Evolutionary conservation across 1,140 invertebrate species (phyloP).

Genomic region (Drosophila neocordata): DNA sequence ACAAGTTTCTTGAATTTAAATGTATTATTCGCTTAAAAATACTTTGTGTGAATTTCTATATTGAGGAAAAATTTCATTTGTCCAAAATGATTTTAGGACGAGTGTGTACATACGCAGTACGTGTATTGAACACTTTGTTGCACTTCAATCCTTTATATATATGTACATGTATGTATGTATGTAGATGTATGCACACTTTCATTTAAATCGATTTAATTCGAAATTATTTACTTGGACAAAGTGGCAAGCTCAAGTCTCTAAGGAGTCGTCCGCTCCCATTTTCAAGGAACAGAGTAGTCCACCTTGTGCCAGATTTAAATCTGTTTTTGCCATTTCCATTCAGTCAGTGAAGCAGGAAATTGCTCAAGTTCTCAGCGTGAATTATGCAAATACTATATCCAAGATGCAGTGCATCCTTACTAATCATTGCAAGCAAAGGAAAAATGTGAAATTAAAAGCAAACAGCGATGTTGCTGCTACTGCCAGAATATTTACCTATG

Average conservation of each 20-base stretch:
- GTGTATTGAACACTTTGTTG: slow-evolving; percentile 10
- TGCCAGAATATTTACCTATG: slow-evolving; percentile 59
- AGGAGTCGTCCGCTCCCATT: slow-evolving; percentile 18
- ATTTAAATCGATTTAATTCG: slow-evolving; percentile 66
- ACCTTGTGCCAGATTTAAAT: slow-evolving; percentile 52
- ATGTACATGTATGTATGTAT: background rate
- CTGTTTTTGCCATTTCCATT: slow-evolving; percentile 59
- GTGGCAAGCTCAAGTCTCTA: slow-evolving; percentile 29
- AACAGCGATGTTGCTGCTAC: slow-evolving; percentile 43
- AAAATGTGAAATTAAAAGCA: slow-evolving; percentile 71
- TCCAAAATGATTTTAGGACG: slow-evolving; percentile 21
- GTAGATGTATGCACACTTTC: slow-evolving; percentile 21
- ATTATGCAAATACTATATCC: slow-evolving; percentile 48
- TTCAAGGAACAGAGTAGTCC: slow-evolving; percentile 22
- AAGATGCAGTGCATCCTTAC: slow-evolving; percentile 34
- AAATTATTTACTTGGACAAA: slow-evolving; percentile 56
- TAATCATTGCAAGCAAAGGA: slow-evolving; percentile 48
- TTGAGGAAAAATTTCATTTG: background rate
- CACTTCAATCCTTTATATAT: slow-evolving; percentile 10
- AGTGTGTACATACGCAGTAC: slow-evolving; percentile 4
- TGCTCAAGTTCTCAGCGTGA: slow-evolving; percentile 39
- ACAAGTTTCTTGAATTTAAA: too few relatives aligned
- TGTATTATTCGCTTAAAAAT: too few relatives aligned
- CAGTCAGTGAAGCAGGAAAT: slow-evolving; percentile 67
- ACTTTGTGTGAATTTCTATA: too few relatives aligned